These are phyloP conservation scores for Papilio polyxenes DNA, from an alignment of 1,140 invertebrate genomes.

Conservation along the genomic window DNA sequence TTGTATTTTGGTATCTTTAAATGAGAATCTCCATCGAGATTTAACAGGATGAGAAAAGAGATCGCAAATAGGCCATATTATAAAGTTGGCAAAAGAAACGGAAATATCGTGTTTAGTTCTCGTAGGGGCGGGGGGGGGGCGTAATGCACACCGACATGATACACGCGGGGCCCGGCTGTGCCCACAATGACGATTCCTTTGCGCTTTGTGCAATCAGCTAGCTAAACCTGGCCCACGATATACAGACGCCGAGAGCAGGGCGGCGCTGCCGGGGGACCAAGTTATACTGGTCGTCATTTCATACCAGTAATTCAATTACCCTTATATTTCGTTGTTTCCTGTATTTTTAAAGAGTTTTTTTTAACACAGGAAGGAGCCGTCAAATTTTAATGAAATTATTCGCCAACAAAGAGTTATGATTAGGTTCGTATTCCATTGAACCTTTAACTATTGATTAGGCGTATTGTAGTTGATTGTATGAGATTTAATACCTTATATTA, in stretches of 20 bases:
- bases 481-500: conserved; percentile 24
- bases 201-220: conserved; percentile 50
- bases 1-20: background rate
- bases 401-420: conserved; percentile 68
- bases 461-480: conserved; percentile 38
- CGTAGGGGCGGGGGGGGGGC: conserved; percentile 54
- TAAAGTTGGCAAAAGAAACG: conserved; percentile 52
- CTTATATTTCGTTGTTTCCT: conserved; percentile 66
- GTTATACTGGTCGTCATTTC: conserved; percentile 47
- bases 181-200: conserved; percentile 52
- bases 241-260: conserved; percentile 32
- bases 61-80: conserved; percentile 26
- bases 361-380: conserved; percentile 69
- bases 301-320: conserved; percentile 71
- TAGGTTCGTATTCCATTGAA: conserved; percentile 47
- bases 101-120: conserved; percentile 74
- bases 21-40: background rate
- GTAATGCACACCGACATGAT: conserved; percentile 73
- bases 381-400: conserved; percentile 79
- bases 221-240: conserved; percentile 42
- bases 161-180: conserved; percentile 62
- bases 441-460: conserved; percentile 54
- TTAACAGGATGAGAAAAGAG: conserved; percentile 5
- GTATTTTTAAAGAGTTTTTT: conserved; percentile 58
- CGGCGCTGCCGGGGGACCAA: conserved; percentile 40